phyloP scores from a whole-genome alignment of 2,797 vertebrate genomes.

The Pangasius macronema region DNA sequence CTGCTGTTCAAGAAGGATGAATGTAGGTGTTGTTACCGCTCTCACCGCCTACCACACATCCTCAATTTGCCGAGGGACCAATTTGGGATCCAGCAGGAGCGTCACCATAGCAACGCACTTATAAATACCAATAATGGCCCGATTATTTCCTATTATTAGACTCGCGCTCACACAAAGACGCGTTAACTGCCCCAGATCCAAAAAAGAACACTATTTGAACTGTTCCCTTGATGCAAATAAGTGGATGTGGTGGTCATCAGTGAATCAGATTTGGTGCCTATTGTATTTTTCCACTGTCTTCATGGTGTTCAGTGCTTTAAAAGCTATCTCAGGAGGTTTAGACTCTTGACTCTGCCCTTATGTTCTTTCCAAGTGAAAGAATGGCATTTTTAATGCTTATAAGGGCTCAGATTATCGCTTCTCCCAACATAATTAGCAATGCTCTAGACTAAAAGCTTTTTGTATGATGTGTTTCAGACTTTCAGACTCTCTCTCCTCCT shows the following conservation, averaged over 20 bases:
- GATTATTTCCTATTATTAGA: conserved; percentile 70
- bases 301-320: conserved; percentile 25
- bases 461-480: conserved; percentile 48
- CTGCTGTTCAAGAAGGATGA: conserved; percentile 58
- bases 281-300: conserved; percentile 45
- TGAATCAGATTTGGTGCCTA: conserved; percentile 32
- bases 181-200: conserved; percentile 50
- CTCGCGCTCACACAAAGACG: conserved; percentile 55
- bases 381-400: conserved; percentile 48
- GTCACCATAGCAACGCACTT: conserved; percentile 67
- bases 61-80: conserved; percentile 53
- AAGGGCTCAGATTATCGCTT: conserved; percentile 54
- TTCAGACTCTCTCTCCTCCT: conserved; percentile 19
- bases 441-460: conserved; percentile 47
- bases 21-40: conserved; percentile 62
- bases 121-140: conserved; percentile 68
- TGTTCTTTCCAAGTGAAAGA: conserved; percentile 52
- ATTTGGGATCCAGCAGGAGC: conserved; percentile 58
- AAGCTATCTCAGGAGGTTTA: conserved; percentile 24
- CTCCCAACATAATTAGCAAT: conserved; percentile 25
- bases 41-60: conserved; percentile 57
- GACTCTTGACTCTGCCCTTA: conserved; percentile 39
- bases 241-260: conserved; percentile 42
- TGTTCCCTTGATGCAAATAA: conserved; percentile 54
- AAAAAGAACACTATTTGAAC: conserved; percentile 56